Conservation (phyloP, 2,888 invertebrate species). For the Rapana venosa region DNA sequence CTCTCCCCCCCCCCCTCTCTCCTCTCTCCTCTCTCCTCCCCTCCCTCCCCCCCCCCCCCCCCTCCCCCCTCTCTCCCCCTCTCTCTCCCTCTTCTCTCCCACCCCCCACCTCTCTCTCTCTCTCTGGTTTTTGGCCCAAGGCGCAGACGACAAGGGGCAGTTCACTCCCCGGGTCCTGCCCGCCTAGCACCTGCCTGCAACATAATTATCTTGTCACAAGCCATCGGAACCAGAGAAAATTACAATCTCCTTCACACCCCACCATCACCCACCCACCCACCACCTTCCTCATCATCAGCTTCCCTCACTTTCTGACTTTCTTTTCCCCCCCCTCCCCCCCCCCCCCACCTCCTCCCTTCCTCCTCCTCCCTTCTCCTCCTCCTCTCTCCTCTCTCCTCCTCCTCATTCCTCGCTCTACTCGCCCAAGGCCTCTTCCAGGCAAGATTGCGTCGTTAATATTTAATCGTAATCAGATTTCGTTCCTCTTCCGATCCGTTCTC, state of each 20-base stretch:
- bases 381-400: not conserved
- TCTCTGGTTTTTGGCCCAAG: not conserved
- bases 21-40: not conserved
- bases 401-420: not conserved
- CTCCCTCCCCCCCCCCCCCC: not conserved
- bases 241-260: conserved; percentile 33
- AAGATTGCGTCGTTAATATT: conserved; percentile 47
- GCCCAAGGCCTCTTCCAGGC: conserved; percentile 37
- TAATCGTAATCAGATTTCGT: conserved; percentile 47
- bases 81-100: too few species aligned
- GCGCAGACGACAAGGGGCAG: not conserved
- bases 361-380: not conserved
- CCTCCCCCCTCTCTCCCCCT: not conserved
- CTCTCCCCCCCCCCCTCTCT: too few species aligned
- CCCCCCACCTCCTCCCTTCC: not conserved
- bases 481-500: conserved; percentile 40
- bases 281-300: not conserved
- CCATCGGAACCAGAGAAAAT: conserved; percentile 46
- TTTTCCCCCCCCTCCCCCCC: not conserved
- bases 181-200: conserved; percentile 45
- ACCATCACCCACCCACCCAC: not conserved
- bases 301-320: not conserved
- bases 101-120: not conserved
- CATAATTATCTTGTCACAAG: conserved; percentile 45
- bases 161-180: not conserved